phyloP scores from a whole-genome alignment of 2,888 invertebrate genomes.

The Caenorhabditis sp. region DNA sequence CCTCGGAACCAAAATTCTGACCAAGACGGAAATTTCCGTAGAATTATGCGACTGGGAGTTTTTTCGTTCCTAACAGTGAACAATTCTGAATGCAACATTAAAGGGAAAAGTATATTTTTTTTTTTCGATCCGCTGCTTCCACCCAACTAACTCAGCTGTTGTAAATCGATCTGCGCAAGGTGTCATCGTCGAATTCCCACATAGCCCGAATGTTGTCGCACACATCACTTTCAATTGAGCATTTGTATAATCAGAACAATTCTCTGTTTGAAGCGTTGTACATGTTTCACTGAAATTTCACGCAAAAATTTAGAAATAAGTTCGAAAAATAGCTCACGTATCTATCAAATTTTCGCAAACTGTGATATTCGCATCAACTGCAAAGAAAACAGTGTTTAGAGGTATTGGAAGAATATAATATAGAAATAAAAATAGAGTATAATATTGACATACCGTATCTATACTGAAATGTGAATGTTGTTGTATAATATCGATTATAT shows the following conservation, averaged over 20 bases:
- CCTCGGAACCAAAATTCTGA: background rate
- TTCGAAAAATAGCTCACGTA: conserved; percentile 2
- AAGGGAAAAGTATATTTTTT: no score
- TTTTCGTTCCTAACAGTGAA: no score
- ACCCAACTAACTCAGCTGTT: conserved; percentile 18
- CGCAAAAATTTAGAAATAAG: background rate
- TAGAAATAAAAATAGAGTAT: no score
- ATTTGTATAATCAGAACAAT: conserved; percentile 13
- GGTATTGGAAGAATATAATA: no score
- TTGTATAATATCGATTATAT: conserved; percentile 38
- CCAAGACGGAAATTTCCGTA: background rate
- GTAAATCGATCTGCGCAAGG: conserved; percentile 32
- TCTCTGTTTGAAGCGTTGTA: conserved; percentile 7
- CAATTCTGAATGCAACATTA: no score
- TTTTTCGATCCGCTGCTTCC: no score
- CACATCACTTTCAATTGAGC: conserved; percentile 32
- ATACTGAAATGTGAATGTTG: conserved; percentile 25
- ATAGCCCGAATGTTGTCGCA: conserved; percentile 34
- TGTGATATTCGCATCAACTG: conserved; percentile 4
- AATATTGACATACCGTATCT: conserved; percentile 39
- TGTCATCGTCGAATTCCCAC: conserved; percentile 24
- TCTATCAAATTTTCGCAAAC: conserved; percentile 17
- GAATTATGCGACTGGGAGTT: no score
- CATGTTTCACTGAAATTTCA: conserved; percentile 8
- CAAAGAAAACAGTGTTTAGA: no score